These are phyloP conservation scores for Alca torda DNA, from an alignment of 2,797 vertebrate species.

Conservation along the genomic window DNA sequence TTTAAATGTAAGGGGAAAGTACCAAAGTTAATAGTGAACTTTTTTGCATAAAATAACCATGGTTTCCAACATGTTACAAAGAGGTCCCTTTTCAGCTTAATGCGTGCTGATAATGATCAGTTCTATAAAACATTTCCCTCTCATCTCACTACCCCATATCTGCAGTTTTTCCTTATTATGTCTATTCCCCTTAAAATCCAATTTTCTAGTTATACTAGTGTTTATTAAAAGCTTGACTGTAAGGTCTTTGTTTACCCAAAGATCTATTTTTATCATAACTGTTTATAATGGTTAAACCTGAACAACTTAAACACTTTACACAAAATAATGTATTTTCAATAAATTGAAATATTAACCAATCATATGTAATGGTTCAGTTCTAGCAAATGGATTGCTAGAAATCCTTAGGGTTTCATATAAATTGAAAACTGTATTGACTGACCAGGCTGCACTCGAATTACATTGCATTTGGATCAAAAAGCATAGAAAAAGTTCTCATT, in stretches of 20 bases:
- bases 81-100: neutral
- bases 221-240: conserved; percentile 76
- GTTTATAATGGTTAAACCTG: conserved; percentile 78
- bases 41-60: neutral
- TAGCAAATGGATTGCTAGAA: conserved; percentile 80
- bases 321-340: conserved; percentile 85
- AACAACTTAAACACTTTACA: conserved; percentile 78
- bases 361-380: conserved; percentile 87
- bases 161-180: neutral
- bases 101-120: neutral
- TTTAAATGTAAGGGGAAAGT: conserved; percentile 4
- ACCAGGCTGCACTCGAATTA: conserved; percentile 79
- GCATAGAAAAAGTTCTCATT: conserved; percentile 88
- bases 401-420: conserved; percentile 87
- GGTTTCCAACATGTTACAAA: neutral
- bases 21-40: neutral
- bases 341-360: conserved; percentile 91
- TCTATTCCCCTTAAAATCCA: conserved; percentile 59
- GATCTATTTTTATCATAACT: conserved; percentile 80
- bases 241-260: conserved; percentile 68
- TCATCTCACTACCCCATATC: neutral
- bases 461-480: conserved; percentile 89
- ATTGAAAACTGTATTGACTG: conserved; percentile 86
- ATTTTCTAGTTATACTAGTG: conserved; percentile 68
- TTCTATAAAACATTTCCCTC: neutral